Evolutionary conservation across 2,113 vertebrate genomes (phyloP).

Genomic region (Carassius carassius): DNA sequence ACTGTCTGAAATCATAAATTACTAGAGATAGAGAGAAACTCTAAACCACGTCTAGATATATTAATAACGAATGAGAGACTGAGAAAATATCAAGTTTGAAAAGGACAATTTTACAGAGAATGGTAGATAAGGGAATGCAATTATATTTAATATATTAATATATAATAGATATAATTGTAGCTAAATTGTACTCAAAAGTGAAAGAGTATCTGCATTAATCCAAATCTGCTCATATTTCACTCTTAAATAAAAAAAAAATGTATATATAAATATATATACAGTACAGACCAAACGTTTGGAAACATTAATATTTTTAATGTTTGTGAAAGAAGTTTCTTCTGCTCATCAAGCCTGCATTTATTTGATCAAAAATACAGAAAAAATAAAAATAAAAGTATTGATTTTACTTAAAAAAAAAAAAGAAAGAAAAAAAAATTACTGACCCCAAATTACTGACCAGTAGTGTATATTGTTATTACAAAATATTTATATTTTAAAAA

Average conservation of each 20-base stretch:
- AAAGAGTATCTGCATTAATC: neutral
- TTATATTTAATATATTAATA: neutral
- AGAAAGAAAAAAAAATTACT: too few relatives aligned
- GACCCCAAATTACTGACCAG: too few relatives aligned
- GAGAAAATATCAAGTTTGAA: neutral
- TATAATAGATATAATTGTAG: neutral
- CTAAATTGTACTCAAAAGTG: neutral
- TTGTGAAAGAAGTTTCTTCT: too few relatives aligned
- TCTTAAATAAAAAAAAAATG: too few relatives aligned
- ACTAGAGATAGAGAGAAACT: neutral
- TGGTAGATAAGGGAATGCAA: neutral
- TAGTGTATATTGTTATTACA: too few relatives aligned
- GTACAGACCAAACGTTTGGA: too few relatives aligned
- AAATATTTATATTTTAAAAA: too few relatives aligned
- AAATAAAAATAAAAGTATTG: too few relatives aligned
- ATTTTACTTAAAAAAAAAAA: too few relatives aligned
- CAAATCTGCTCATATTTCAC: neutral
- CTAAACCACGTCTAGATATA: neutral
- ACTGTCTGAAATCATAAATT: slow-evolving; percentile 27
- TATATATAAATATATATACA: too few relatives aligned
- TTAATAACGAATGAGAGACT: neutral
- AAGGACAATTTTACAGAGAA: neutral
- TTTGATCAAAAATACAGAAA: neutral
- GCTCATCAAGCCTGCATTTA: too few relatives aligned
- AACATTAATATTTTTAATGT: too few relatives aligned